Conservation (phyloP, 2,888 invertebrate species). For the Erpobdella octoculata region DNA sequence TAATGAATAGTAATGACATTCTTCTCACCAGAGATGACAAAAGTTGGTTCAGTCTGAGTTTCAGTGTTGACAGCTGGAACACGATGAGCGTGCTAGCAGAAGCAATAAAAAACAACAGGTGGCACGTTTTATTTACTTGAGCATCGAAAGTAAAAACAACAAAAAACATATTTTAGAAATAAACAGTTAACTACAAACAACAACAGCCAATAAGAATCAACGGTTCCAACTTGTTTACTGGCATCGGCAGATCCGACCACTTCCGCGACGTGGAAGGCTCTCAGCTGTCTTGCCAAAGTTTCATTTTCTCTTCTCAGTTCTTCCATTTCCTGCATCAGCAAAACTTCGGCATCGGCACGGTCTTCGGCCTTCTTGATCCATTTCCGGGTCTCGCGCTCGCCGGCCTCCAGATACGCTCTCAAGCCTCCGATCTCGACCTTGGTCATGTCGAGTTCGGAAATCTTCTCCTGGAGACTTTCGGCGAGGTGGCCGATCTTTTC, state of each 20-base stretch:
- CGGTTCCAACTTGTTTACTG: too few relatives aligned
- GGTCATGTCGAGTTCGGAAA: background rate
- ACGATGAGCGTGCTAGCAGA: background rate
- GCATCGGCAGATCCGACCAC: too few relatives aligned
- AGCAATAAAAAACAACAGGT: background rate
- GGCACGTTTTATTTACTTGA: too few relatives aligned
- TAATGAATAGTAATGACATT: background rate
- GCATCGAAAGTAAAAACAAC: too few relatives aligned
- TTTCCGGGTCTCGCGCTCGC: background rate
- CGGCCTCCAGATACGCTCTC: background rate
- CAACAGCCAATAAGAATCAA: too few relatives aligned
- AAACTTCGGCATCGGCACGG: background rate
- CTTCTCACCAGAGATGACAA: background rate
- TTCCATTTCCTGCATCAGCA: conserved; percentile 22
- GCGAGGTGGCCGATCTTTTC: background rate
- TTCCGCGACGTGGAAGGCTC: background rate
- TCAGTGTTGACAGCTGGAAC: too few relatives aligned
- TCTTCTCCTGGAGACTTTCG: background rate
- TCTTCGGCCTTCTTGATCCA: conserved; percentile 14
- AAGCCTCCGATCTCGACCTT: conserved; percentile 5
- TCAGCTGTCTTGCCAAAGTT: background rate
- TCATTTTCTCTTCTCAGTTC: conserved; percentile 7
- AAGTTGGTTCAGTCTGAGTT: background rate
- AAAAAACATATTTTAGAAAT: too few relatives aligned
- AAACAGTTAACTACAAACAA: too few relatives aligned